phyloP scores from a whole-genome alignment of 2,888 invertebrate genomes.

The Itoplectis maculator region DNA sequence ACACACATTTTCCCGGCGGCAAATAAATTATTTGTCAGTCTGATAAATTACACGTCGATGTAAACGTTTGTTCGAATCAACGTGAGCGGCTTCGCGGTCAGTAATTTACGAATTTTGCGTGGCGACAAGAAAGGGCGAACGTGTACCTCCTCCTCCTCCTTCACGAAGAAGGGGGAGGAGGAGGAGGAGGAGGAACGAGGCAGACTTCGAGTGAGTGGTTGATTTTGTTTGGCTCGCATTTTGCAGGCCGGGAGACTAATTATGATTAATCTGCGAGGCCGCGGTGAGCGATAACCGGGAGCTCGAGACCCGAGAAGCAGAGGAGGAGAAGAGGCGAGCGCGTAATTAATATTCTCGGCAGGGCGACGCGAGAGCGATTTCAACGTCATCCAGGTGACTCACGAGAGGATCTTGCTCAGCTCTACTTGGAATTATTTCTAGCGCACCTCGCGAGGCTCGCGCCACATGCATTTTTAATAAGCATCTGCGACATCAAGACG shows the following conservation, averaged over 20 bases:
- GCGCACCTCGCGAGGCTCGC: background rate
- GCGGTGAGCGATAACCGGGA: slow-evolving; percentile 73
- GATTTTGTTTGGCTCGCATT: slow-evolving; percentile 35
- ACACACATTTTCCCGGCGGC: no score
- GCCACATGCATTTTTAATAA: background rate
- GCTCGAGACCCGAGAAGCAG: slow-evolving; percentile 60
- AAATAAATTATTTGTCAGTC: slow-evolving; percentile 12
- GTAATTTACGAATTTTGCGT: slow-evolving; percentile 22
- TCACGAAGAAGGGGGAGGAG: background rate
- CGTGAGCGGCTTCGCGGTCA: background rate
- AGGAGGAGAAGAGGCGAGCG: slow-evolving; percentile 62
- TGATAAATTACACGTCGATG: no score
- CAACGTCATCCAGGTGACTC: slow-evolving; percentile 77
- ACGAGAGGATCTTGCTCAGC: slow-evolving; percentile 54
- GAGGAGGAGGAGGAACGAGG: slow-evolving; percentile 3
- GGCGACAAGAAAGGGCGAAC: background rate
- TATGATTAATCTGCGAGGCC: slow-evolving; percentile 81
- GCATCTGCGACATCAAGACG: background rate
- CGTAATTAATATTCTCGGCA: slow-evolving; percentile 82
- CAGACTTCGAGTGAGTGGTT: slow-evolving; percentile 13
- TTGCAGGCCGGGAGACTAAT: slow-evolving; percentile 75
- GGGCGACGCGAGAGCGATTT: slow-evolving; percentile 73
- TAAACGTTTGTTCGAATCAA: no score
- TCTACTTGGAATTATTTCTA: slow-evolving; percentile 49
- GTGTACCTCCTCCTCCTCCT: no score